Evolutionary conservation across 2,888 invertebrate genomes (phyloP), one percentile per base, ranked within the genome.

Genomic region (Parnassius smintheus): DNA sequence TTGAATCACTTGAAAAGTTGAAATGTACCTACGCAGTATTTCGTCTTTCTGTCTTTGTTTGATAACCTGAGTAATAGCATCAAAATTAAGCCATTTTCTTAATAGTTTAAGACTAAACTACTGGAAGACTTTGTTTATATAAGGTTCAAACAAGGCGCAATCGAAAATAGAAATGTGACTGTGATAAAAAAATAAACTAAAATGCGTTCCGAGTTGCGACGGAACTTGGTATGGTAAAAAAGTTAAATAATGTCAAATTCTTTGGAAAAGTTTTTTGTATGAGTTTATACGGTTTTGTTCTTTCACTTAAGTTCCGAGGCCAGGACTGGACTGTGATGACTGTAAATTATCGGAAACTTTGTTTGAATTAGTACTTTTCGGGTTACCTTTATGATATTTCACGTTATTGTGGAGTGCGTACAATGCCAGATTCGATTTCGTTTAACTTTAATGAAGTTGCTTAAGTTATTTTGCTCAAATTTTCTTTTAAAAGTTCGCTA

Each of bases 251-350:
- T 10, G 51, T 25, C 11, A 22, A 25, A 18, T 42, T 55, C 11
- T 44, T 49, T 51, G 13, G 8, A 42, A 51, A 56, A 56, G 50
- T 56, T 57, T 35, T 8, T 46, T 52, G 45, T 41, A 48, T 25
- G 53, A 53, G 46, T 53, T 53, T 53, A 57, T 52, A 56, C n/a
- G 61, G 56, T 13, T 53, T 56, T 10, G n/a, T 18, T 25, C n/a
- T 1, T 42, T 49, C 18, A 61, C 2, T 12, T 11, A 51, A 58
- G 42, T 42, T 18, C 18, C 54, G 48, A 48, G 46, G 42, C 18
- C 41, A 13, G 46, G 55, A 10, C 13, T 44, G 25, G 12, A 51
- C 41, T 41, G 54, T 25, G 54, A 60, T 60, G 13, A 49, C 13
- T 60, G 54, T 18, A 12, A 60, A 55, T 60, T 60, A 25, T 46